Percentiles rank a stretch among this genome's conserved stretches.
phyloP scores from a whole-genome alignment of 2,797 vertebrate genomes.

The Chaunax sp. region DNA sequence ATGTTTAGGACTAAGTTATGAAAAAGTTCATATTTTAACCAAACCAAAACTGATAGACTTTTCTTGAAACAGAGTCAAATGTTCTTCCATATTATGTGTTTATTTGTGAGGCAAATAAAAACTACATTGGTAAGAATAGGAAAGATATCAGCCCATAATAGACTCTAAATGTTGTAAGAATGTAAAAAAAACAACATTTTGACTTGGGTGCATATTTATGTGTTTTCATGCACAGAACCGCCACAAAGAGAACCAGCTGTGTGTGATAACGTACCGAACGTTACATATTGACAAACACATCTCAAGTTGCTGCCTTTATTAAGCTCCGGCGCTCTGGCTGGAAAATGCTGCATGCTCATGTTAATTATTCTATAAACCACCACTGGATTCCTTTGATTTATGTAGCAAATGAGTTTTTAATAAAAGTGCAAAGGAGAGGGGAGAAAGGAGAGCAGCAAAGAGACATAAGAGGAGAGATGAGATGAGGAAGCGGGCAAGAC shows the following conservation, averaged over 20 bases:
- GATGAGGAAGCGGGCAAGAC: constrained; percentile 25
- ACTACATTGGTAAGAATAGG: constrained; percentile 23
- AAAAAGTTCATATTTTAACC: no score
- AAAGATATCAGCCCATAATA: not conserved
- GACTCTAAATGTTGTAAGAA: not conserved
- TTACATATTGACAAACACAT: constrained; percentile 95
- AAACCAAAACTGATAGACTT: no score
- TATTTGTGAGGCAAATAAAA: no score
- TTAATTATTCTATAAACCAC: constrained; percentile 91
- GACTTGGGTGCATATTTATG: not conserved
- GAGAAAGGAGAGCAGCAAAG: constrained; percentile 29
- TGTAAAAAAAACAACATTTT: not conserved
- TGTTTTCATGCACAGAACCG: not conserved
- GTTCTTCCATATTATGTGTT: not conserved
- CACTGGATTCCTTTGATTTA: constrained; percentile 86
- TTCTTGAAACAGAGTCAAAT: not conserved
- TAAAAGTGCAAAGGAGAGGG: constrained; percentile 58
- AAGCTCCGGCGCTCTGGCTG: constrained; percentile 87
- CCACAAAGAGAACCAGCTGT: not conserved
- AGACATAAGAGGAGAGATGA: constrained; percentile 34
- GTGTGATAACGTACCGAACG: constrained; percentile 63
- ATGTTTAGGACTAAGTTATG: no score
- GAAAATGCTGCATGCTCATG: constrained; percentile 85
- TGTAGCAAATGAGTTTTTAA: constrained; percentile 73
- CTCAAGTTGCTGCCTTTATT: constrained; percentile 95